Conservation (phyloP, 1,140 invertebrate species). For the Phymorhynchus buccinoides region DNA sequence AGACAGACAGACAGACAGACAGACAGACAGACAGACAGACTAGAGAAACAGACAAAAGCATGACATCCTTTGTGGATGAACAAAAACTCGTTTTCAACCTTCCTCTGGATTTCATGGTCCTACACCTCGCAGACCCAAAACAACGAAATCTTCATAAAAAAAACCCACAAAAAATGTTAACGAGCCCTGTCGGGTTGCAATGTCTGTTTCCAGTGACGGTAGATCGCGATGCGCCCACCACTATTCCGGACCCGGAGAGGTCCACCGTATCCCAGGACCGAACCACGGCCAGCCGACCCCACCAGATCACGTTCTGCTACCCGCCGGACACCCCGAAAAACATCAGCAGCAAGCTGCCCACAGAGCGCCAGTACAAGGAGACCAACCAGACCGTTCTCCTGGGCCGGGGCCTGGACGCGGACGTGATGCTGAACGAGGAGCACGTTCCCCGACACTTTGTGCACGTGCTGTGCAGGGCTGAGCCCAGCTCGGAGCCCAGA, state of each 20-base stretch:
- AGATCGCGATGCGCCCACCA: background rate
- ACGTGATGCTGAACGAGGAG: slow-evolving; percentile 6
- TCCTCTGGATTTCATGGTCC: too few relatives aligned
- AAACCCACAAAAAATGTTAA: background rate
- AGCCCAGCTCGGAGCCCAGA: background rate
- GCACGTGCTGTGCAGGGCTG: background rate
- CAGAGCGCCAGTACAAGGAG: background rate
- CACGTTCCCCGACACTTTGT: background rate
- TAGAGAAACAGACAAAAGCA: too few relatives aligned
- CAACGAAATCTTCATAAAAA: too few relatives aligned
- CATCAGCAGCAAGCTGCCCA: background rate
- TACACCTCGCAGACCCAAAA: too few relatives aligned
- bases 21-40: too few relatives aligned
- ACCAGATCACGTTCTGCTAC: slow-evolving; percentile 1
- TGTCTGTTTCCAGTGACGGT: slow-evolving; percentile 3
- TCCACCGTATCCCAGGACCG: background rate
- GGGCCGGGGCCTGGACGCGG: background rate
- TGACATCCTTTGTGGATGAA: too few relatives aligned
- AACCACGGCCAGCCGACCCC: background rate
- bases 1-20: too few relatives aligned
- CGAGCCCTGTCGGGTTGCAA: too few relatives aligned
- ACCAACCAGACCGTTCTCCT: background rate
- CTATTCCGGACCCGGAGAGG: background rate
- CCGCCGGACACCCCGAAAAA: background rate
- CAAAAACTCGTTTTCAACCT: too few relatives aligned